Percentiles rank a stretch among this genome's conserved stretches.
Conservation (phyloP, 2,113 vertebrate species). For the Caranx ignobilis region DNA sequence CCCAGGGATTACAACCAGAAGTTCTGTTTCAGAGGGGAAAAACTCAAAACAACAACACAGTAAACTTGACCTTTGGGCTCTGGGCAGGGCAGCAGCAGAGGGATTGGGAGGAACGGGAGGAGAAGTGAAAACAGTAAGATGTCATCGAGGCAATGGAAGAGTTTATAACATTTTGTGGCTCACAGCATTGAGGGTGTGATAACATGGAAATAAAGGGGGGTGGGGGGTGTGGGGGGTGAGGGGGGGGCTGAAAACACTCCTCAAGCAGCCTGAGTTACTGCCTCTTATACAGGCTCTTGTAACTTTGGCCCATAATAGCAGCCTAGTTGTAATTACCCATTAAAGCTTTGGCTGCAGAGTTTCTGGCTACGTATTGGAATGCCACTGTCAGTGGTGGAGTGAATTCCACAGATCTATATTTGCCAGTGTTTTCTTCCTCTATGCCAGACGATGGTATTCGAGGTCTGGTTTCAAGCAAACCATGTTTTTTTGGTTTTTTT, state of each 20-base stretch:
- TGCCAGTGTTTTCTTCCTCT: constrained; percentile 38
- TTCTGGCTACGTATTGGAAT: constrained; percentile 54
- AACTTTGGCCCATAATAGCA: constrained; percentile 51
- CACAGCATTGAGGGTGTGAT: constrained; percentile 43
- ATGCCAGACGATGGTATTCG: constrained; percentile 34
- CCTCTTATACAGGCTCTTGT: constrained; percentile 35
- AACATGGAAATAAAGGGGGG: constrained; percentile 35
- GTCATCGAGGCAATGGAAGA: constrained; percentile 52
- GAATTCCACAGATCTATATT: constrained; percentile 60
- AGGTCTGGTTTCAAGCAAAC: constrained; percentile 47
- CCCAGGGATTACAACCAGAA: constrained; percentile 17
- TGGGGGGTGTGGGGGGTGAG: constrained; percentile 27
- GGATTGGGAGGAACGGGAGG: constrained; percentile 33
- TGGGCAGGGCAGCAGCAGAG: constrained; percentile 8
- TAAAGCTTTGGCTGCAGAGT: constrained; percentile 43
- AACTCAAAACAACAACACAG: background rate
- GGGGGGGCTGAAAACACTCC: constrained; percentile 25
- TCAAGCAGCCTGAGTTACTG: constrained; percentile 14
- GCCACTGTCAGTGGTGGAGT: constrained; percentile 49
- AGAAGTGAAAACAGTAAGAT: constrained; percentile 48
- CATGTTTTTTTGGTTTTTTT: background rate
- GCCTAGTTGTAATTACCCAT: constrained; percentile 62
- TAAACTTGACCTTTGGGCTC: constrained; percentile 43
- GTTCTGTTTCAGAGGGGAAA: background rate
- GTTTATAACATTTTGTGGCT: constrained; percentile 52